A percentile compares a stretch with the other conserved stretches of the same genome.
Evolutionary conservation across 2,797 vertebrate genomes (phyloP).

Genomic region (Onychomys arenicola): DNA sequence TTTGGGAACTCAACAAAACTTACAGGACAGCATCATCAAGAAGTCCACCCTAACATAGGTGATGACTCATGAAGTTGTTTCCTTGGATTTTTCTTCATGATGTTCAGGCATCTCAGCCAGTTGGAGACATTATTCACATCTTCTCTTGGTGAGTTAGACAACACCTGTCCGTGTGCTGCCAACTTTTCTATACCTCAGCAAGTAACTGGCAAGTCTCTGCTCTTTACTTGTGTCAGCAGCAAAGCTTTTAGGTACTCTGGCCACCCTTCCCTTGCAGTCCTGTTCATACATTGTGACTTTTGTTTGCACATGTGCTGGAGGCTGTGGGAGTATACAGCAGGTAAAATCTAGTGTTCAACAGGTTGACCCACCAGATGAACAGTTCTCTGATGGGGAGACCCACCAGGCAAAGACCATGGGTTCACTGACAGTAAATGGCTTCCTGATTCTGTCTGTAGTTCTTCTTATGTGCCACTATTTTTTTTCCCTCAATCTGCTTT

Average conservation of each 20-base stretch:
- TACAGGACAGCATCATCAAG: background rate
- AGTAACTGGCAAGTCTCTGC: background rate
- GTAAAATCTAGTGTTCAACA: too few relatives aligned
- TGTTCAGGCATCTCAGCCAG: background rate
- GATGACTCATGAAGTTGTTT: background rate
- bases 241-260: background rate
- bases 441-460: too few relatives aligned
- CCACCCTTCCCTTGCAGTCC: background rate
- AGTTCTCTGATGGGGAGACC: too few relatives aligned
- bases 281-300: background rate
- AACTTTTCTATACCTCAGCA: background rate
- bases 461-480: too few relatives aligned
- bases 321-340: too few relatives aligned
- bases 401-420: too few relatives aligned
- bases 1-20: background rate
- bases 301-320: background rate
- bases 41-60: background rate
- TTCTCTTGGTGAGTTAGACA: background rate
- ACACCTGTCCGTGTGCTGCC: background rate
- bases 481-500: too few relatives aligned
- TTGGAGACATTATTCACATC: background rate
- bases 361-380: too few relatives aligned
- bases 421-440: too few relatives aligned
- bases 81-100: background rate
- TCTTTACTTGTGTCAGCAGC: background rate